Evolutionary conservation across 1,140 invertebrate species (phyloP).

Genomic region (Drosophila varians): DNA sequence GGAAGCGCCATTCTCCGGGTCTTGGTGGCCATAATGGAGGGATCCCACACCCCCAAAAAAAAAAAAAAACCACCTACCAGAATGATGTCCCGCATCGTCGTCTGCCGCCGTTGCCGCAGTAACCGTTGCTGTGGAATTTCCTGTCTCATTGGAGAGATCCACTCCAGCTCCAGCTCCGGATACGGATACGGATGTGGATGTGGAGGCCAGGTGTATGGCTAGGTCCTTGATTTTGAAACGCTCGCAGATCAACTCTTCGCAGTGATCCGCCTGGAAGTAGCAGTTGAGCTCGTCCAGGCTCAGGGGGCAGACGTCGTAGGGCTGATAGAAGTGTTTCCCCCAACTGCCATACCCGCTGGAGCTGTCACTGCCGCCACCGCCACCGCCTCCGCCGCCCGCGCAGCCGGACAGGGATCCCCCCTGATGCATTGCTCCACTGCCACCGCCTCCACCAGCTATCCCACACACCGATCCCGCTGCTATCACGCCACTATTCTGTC

Average conservation of each 20-base stretch:
- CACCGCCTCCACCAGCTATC: constrained; percentile 20
- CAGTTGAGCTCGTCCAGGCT: constrained; percentile 70
- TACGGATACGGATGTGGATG: constrained; percentile 7
- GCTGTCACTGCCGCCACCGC: constrained; percentile 6
- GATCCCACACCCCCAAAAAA: too few relatives aligned
- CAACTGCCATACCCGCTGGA: constrained; percentile 84
- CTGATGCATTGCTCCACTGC: constrained; percentile 53
- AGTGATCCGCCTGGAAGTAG: constrained; percentile 80
- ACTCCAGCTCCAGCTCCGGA: constrained; percentile 17
- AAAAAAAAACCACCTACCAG: constrained; percentile 60
- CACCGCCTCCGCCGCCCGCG: constrained; percentile 31
- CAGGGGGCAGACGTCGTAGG: constrained; percentile 76
- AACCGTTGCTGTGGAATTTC: constrained; percentile 15
- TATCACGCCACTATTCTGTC: constrained; percentile 51
- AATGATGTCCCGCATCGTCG: constrained; percentile 83
- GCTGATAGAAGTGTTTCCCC: constrained; percentile 83
- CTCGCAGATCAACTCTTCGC: constrained; percentile 74
- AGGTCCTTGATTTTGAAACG: constrained; percentile 80
- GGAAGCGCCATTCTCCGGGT: not conserved
- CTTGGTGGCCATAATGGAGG: too few relatives aligned
- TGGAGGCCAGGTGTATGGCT: constrained; percentile 36
- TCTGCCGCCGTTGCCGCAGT: constrained; percentile 37
- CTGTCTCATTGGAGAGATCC: constrained; percentile 20
- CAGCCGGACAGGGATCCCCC: constrained; percentile 50
- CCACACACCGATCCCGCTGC: not conserved